These are phyloP conservation scores for Lasius fuliginosus DNA, from an alignment of 2,888 invertebrate species.

Conservation along the genomic window DNA sequence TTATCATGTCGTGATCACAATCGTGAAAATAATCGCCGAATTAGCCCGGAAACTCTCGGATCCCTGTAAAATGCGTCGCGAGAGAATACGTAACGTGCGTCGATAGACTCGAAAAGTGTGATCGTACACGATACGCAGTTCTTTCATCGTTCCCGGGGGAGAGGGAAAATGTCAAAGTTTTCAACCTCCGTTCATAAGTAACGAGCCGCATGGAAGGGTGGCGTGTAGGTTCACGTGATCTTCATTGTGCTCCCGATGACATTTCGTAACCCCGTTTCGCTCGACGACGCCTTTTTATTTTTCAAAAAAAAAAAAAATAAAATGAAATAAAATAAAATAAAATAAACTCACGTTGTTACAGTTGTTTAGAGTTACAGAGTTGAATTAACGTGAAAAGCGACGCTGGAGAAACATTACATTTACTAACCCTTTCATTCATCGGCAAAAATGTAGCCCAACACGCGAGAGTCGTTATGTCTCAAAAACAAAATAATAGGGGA, in stretches of 20 bases:
- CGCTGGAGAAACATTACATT: not conserved
- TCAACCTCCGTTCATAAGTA: conserved; percentile 52
- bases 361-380: not conserved
- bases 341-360: not conserved
- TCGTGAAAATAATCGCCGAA: conserved; percentile 32
- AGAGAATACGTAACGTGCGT: not conserved
- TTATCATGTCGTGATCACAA: conserved; percentile 12
- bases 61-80: conserved; percentile 14
- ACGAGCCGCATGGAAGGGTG: conserved; percentile 1
- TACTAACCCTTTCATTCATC: not conserved
- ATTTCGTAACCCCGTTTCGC: conserved; percentile 41
- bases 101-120: conserved; percentile 13
- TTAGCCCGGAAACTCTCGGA: conserved; percentile 16
- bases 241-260: conserved; percentile 47
- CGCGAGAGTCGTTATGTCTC: not conserved
- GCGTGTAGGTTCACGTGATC: conserved; percentile 40
- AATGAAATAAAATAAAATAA: too few species aligned
- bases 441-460: not conserved
- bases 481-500: not conserved
- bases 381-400: conserved; percentile 8
- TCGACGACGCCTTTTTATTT: not conserved
- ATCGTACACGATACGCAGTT: conserved; percentile 2
- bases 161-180: conserved; percentile 53
- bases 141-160: conserved; percentile 7
- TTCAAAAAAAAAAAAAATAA: not conserved